These are phyloP conservation scores for Dipodomys ordii DNA, from an alignment of 2,113 vertebrate species.

Conservation along the genomic window DNA sequence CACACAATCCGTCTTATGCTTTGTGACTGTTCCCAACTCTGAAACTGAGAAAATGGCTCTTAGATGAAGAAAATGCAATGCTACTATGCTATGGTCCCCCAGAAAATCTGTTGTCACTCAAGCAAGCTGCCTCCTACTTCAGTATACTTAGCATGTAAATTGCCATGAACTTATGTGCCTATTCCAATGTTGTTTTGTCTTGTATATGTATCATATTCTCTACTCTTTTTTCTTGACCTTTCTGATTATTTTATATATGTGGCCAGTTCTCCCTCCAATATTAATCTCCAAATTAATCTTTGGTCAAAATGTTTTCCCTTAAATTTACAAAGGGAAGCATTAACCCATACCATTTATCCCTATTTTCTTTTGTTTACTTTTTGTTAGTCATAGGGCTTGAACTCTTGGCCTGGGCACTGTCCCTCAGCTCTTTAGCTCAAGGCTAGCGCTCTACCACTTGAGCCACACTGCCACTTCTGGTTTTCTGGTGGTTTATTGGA, in stretches of 20 bases:
- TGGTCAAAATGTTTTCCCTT: neutral
- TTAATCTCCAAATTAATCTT: neutral
- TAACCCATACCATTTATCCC: neutral
- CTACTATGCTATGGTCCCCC: neutral
- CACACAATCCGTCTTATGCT: neutral
- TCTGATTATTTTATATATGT: neutral
- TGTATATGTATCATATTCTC: neutral
- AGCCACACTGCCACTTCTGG: too few species aligned
- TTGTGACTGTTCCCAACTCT: neutral
- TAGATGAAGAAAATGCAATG: neutral
- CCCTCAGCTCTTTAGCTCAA: too few species aligned
- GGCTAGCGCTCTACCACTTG: too few species aligned
- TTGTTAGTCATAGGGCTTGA: too few species aligned
- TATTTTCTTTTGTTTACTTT: neutral
- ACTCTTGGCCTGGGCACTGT: too few species aligned
- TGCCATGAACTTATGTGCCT: neutral
- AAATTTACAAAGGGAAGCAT: neutral
- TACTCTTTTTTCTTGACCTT: neutral
- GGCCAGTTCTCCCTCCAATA: neutral
- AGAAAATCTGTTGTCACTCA: neutral
- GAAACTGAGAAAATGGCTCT: neutral
- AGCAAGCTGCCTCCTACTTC: neutral
- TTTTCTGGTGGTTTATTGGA: too few species aligned
- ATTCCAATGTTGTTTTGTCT: neutral
- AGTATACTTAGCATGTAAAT: constrained; percentile 2